A percentile compares a stretch with the other conserved stretches of the same genome.
Conservation (phyloP, 2,113 vertebrate genomes). For the Zeus faber region DNA sequence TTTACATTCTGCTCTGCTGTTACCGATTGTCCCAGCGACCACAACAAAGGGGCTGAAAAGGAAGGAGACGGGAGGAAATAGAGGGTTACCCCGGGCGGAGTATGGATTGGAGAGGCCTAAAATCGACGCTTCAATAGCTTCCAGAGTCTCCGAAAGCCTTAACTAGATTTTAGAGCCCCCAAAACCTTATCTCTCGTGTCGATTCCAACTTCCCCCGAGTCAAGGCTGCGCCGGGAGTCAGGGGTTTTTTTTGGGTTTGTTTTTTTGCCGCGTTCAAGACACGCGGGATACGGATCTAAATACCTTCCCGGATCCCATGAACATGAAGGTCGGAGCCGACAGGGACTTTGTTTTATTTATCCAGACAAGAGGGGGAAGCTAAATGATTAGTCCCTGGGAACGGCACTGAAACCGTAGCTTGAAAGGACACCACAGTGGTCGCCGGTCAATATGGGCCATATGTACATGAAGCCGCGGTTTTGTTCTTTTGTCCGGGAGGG, state of each 20-base stretch:
- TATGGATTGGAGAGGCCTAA: slow-evolving; percentile 33
- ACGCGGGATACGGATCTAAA: slow-evolving; percentile 35
- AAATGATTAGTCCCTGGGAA: slow-evolving; percentile 20
- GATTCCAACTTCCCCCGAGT: slow-evolving; percentile 40
- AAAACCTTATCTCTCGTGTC: slow-evolving; percentile 44
- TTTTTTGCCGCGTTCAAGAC: neutral
- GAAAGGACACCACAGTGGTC: slow-evolving; percentile 22
- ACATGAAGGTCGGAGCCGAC: slow-evolving; percentile 21
- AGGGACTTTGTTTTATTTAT: slow-evolving; percentile 41
- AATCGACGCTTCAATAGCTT: slow-evolving; percentile 61
- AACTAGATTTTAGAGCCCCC: slow-evolving; percentile 43
- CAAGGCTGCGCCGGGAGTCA: slow-evolving; percentile 16
- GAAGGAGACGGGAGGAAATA: slow-evolving; percentile 52
- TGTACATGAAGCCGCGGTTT: slow-evolving; percentile 32
- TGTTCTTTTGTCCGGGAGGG: slow-evolving; percentile 16
- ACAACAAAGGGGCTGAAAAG: slow-evolving; percentile 62
- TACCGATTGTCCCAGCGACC: slow-evolving; percentile 71
- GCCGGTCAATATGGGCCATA: slow-evolving; percentile 43
- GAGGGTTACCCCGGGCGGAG: slow-evolving; percentile 45
- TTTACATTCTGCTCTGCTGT: slow-evolving; percentile 68
- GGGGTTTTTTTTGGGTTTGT: too few species aligned
- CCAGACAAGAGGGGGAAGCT: slow-evolving; percentile 44
- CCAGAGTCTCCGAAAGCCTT: slow-evolving; percentile 52
- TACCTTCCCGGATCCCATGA: slow-evolving; percentile 31
- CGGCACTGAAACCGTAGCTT: neutral